These are phyloP conservation scores for Arizona elegans DNA, from an alignment of 2,113 vertebrate genomes.

Conservation along the genomic window DNA sequence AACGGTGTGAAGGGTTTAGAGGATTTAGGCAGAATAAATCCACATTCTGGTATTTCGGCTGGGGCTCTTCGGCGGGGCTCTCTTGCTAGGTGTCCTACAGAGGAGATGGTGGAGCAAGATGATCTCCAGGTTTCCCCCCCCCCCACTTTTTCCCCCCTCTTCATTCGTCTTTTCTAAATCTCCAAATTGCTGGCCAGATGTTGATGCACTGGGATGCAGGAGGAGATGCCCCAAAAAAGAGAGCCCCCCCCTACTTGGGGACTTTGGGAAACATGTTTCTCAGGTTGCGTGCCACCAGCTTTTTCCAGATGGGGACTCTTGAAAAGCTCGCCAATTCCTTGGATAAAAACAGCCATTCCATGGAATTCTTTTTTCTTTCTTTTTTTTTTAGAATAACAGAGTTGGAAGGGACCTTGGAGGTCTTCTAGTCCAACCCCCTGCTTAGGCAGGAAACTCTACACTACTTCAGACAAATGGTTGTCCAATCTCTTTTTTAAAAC, in stretches of 20 bases:
- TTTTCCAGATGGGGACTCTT: background rate
- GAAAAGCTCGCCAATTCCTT: background rate
- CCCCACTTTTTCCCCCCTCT: too few relatives aligned
- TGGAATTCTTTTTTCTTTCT: background rate
- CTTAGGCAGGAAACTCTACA: too few relatives aligned
- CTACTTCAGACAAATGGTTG: too few relatives aligned
- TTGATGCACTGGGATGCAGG: background rate
- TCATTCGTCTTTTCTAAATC: background rate
- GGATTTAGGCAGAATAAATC: constrained; percentile 80
- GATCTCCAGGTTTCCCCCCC: too few relatives aligned
- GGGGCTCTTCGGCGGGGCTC: constrained; percentile 68
- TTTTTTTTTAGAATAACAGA: too few relatives aligned
- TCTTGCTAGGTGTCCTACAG: constrained; percentile 65
- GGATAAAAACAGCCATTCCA: background rate
- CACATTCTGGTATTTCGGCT: constrained; percentile 70
- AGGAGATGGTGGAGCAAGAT: constrained; percentile 39
- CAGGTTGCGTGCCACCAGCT: too few relatives aligned
- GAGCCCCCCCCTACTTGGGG: rapidly evolving
- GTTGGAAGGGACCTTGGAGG: too few relatives aligned
- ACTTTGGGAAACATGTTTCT: background rate
- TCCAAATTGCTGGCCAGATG: background rate
- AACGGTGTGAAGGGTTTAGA: constrained; percentile 89
- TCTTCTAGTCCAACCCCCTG: too few relatives aligned
- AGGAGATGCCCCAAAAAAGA: background rate
- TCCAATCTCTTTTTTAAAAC: too few relatives aligned